Base-by-base conservation (phyloP, 2,888 invertebrate genomes). In the Euzophera pinguis region DNA sequence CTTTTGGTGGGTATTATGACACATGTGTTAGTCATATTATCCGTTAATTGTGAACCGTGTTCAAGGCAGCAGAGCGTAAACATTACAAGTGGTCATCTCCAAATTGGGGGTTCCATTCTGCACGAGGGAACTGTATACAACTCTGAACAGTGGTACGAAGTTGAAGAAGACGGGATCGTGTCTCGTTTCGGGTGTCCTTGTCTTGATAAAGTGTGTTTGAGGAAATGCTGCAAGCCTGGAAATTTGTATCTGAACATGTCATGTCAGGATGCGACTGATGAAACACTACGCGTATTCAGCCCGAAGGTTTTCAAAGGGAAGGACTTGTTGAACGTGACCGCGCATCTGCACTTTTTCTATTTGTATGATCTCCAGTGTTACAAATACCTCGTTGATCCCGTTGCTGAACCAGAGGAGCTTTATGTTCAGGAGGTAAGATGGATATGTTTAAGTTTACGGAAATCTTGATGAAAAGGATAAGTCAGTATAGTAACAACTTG, bases 391-490 rank as follows among this genome's bases (percentile, higher is more conserved):
- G 78, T 84, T 1, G 82, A 81, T 52, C 64, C 82, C 0, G 63
- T 50, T 1, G 51, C 50, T 5, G 50, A 55, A 0, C 41, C 53
- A 3, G 79, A 81, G 43, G 71, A 81, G 32, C 63, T 84, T 42
- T 86, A 75, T 53, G 65, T 89, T 29, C 89, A 89, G 73, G 73
- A 84, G 79, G 89, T 88, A 65, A 71, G 63, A 22, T 22, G 22
- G 2, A 3, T 22, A 22, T 22, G 2, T 22, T 22, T 5, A n/a
- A n/a, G n/a, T 22, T 22, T 22, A 5, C 22, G 5, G 22, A 22
- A 3, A 22, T 22, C 2, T 22, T 5, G 3, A 22, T 22, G 5
- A 22, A 5, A 5, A 3, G 5, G 2, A 22, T 3, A 22, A 22
- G 22, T 22, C 22, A 5, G 22, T 22, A 22, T n/a, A n/a, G n/a